phyloP scores from a whole-genome alignment of 2,113 vertebrate species.

The Amblyornis subalaris region DNA sequence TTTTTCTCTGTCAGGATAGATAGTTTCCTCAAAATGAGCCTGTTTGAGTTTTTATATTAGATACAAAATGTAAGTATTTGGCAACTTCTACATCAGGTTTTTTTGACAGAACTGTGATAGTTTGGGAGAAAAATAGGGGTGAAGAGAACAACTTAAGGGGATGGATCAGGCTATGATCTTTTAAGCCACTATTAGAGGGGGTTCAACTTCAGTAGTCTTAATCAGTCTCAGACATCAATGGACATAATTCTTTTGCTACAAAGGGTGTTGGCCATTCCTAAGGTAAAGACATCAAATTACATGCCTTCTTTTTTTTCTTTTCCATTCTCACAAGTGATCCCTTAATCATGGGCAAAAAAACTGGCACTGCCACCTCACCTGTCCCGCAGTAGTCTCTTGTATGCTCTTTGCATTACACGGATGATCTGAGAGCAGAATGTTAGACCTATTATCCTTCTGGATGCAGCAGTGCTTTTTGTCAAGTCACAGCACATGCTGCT shows the following conservation, averaged over 20 bases:
- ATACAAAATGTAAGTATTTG: background rate
- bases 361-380: background rate
- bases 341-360: background rate
- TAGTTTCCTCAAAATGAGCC: background rate
- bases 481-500: background rate
- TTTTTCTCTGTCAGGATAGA: background rate
- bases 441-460: background rate
- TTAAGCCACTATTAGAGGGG: background rate
- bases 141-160: background rate
- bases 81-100: background rate
- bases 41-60: background rate
- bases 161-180: background rate
- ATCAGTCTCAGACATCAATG: background rate
- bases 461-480: background rate
- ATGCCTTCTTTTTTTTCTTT: too few relatives aligned
- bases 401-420: rapidly evolving
- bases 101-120: background rate
- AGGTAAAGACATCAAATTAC: background rate
- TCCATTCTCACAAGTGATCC: background rate
- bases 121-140: background rate
- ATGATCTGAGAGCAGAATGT: background rate
- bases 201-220: background rate
- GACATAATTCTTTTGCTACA: background rate
- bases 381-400: background rate
- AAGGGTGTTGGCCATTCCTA: background rate